Conservation (phyloP, 2,113 vertebrate species). For the Girardinichthys multiradiatus region DNA sequence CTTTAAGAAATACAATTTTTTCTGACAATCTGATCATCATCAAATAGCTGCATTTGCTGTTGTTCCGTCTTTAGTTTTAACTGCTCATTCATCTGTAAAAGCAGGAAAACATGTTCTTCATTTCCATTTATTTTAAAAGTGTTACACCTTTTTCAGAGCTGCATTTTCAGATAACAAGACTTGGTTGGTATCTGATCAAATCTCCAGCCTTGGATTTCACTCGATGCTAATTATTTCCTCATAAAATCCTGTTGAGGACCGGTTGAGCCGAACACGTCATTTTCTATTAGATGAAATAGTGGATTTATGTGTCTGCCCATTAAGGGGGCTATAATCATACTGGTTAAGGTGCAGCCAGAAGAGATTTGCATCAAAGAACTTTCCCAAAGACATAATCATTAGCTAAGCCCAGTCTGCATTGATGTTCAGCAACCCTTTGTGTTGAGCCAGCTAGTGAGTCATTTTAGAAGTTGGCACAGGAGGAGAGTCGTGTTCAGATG, state of each 20-base stretch:
- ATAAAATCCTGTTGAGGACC: slow-evolving; percentile 23
- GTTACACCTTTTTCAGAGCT: background rate
- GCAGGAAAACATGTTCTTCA: background rate
- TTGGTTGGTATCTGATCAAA: slow-evolving; percentile 4
- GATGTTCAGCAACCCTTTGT: background rate
- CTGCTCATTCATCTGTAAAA: background rate
- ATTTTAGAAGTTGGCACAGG: slow-evolving; percentile 2
- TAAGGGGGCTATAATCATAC: slow-evolving; percentile 20
- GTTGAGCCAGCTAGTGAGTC: slow-evolving; percentile 17
- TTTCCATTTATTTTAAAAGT: slow-evolving; percentile 4
- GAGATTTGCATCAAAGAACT: slow-evolving; percentile 23
- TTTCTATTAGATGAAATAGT: slow-evolving; percentile 5
- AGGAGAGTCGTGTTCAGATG: background rate
- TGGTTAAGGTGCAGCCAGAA: background rate
- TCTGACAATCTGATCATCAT: background rate
- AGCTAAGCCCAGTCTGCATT: slow-evolving; percentile 24
- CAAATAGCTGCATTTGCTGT: background rate
- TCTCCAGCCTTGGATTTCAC: slow-evolving; percentile 8
- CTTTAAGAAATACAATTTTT: background rate
- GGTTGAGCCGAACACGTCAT: slow-evolving; percentile 2
- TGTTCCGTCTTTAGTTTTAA: background rate
- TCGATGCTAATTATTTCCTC: slow-evolving; percentile 37
- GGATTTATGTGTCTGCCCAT: slow-evolving; percentile 23
- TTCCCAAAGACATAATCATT: slow-evolving; percentile 39
- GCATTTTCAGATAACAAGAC: slow-evolving; percentile 17